Percentiles rank a stretch among this genome's conserved stretches.
Conservation (phyloP, 2,888 invertebrate species). For the Drosophila prostipennis region DNA sequence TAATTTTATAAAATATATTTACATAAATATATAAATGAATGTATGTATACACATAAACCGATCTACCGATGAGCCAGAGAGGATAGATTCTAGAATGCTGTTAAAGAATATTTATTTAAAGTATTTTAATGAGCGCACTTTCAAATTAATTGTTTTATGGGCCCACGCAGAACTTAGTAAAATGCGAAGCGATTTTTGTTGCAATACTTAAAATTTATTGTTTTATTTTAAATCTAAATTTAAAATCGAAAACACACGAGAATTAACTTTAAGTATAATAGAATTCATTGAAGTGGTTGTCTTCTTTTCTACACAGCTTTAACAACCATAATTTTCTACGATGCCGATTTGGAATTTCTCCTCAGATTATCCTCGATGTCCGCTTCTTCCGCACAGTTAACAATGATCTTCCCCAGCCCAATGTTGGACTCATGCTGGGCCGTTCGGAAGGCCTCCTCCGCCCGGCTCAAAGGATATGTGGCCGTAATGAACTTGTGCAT, state of each 20-base stretch:
- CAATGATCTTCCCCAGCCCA: conserved; percentile 72
- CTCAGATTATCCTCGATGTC: conserved; percentile 20
- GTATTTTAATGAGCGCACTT: conserved; percentile 46
- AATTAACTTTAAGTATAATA: conserved; percentile 4
- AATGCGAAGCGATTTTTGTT: conserved; percentile 54
- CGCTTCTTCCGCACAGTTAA: conserved; percentile 57
- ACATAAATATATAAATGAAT: conserved; percentile 22
- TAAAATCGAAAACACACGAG: conserved; percentile 2
- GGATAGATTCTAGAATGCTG: conserved; percentile 59
- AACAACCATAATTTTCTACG: conserved; percentile 1
- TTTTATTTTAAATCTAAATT: conserved; percentile 10
- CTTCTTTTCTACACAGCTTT: conserved; percentile 32
- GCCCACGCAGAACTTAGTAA: conserved; percentile 41
- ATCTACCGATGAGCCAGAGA: conserved; percentile 52
- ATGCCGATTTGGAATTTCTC: conserved; percentile 3
- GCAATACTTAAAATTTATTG: conserved; percentile 42
- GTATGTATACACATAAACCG: conserved; percentile 28
- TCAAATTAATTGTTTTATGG: conserved; percentile 57
- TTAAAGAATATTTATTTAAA: conserved; percentile 46
- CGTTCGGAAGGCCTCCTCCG: conserved; percentile 67
- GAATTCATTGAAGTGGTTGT: neutral
- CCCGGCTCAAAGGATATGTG: conserved; percentile 54
- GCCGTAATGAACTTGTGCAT: conserved; percentile 66
- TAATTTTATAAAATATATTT: conserved; percentile 64
- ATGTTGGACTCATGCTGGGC: conserved; percentile 74